Evolutionary conservation across 2,113 vertebrate genomes (phyloP).

Genomic region (Micronycteris hirsuta): DNA sequence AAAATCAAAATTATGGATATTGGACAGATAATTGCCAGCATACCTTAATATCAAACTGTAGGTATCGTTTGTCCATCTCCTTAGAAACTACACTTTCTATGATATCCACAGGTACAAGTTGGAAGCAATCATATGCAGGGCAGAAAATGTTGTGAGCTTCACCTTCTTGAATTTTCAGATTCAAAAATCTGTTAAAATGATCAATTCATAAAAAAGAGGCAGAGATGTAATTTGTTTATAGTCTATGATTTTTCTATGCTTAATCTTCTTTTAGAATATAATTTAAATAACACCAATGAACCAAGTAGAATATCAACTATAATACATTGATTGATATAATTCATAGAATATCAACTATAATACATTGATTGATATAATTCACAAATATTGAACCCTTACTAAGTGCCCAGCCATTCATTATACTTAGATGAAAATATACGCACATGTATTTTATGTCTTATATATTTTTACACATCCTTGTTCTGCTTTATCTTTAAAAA

Average conservation of each 20-base stretch:
- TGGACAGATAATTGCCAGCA: slow-evolving; percentile 35
- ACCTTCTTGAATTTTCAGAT: slow-evolving; percentile 99
- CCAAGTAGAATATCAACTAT: background rate
- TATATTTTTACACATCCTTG: background rate
- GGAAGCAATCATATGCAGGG: slow-evolving; percentile 97
- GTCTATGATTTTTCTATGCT: background rate
- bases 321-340: background rate
- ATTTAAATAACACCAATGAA: slow-evolving; percentile 11
- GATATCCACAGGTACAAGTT: slow-evolving; percentile 97
- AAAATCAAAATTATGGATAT: slow-evolving; percentile 53
- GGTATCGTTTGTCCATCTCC: slow-evolving; percentile 98
- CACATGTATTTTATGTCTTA: background rate
- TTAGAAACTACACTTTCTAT: slow-evolving; percentile 98
- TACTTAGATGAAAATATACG: background rate
- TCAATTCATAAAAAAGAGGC: slow-evolving; percentile 63
- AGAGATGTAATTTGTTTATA: slow-evolving; percentile 35
- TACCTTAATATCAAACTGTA: slow-evolving; percentile 99
- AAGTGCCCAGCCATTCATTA: background rate
- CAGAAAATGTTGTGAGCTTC: slow-evolving; percentile 99
- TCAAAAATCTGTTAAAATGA: slow-evolving; percentile 90
- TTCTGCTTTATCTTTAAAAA: slow-evolving; percentile 31
- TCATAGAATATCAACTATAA: background rate
- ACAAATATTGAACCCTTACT: background rate
- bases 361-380: slow-evolving; percentile 1
- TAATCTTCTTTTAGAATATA: background rate